These are phyloP conservation scores for Linnaemya tessellans DNA, from an alignment of 2,888 invertebrate genomes.

Conservation along the genomic window DNA sequence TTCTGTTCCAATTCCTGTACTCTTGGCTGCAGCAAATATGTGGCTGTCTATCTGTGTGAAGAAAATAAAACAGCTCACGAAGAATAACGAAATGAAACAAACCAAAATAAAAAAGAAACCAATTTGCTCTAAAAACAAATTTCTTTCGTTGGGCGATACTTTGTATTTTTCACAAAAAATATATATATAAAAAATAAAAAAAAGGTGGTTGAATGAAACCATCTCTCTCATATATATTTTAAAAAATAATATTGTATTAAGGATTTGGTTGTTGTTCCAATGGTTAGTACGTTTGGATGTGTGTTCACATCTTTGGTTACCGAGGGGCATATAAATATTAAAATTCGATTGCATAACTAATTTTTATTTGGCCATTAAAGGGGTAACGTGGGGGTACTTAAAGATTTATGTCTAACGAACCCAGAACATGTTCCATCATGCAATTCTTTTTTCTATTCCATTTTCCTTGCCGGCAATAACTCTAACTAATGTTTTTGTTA, in stretches of 20 bases:
- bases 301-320: conserved; percentile 45
- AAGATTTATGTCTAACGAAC: conserved; percentile 69
- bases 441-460: conserved; percentile 53
- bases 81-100: conserved; percentile 44
- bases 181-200: not conserved
- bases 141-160: conserved; percentile 69
- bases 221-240: conserved; percentile 21
- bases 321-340: conserved; percentile 72
- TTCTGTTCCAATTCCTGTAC: conserved; percentile 49
- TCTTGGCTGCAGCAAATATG: conserved; percentile 42
- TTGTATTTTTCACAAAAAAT: conserved; percentile 40
- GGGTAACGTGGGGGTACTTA: conserved; percentile 70
- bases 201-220: conserved; percentile 61
- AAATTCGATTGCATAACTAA: conserved; percentile 73
- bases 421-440: conserved; percentile 61
- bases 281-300: not conserved
- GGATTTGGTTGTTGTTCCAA: conserved; percentile 21
- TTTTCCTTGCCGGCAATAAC: conserved; percentile 40
- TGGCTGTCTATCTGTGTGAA: conserved; percentile 44
- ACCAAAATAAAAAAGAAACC: conserved; percentile 54
- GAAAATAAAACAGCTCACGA: conserved; percentile 50
- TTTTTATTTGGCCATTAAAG: conserved; percentile 72
- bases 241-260: conserved; percentile 51
- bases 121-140: conserved; percentile 71
- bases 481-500: conserved; percentile 47